phyloP scores from a whole-genome alignment of 2,113 vertebrate species.

The Scolopax mira region DNA sequence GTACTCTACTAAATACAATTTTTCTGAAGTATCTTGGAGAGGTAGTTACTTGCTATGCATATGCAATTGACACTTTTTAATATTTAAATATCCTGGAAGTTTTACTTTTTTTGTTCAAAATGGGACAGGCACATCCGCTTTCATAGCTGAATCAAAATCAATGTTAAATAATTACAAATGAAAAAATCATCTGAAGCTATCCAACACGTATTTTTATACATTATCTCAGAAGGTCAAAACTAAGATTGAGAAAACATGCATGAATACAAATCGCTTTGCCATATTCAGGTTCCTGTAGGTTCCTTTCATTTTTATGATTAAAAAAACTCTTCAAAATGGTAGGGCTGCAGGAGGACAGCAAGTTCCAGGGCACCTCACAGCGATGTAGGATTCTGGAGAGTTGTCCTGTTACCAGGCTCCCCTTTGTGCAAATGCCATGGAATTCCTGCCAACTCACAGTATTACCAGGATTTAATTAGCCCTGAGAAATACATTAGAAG shows the following conservation, averaged over 20 bases:
- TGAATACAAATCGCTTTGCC: constrained; percentile 66
- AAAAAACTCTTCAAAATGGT: constrained; percentile 31
- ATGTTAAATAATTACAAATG: constrained; percentile 36
- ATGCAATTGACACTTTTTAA: constrained; percentile 55
- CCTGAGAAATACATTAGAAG: background rate
- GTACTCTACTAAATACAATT: constrained; percentile 59
- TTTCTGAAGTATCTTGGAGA: constrained; percentile 60
- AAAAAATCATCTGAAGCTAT: constrained; percentile 5
- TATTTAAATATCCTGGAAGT: constrained; percentile 59
- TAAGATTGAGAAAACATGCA: constrained; percentile 1
- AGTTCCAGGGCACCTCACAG: background rate
- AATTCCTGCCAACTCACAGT: constrained; percentile 6
- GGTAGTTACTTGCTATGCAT: constrained; percentile 62
- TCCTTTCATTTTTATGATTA: constrained; percentile 66
- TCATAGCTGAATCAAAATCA: constrained; percentile 40
- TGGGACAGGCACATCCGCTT: constrained; percentile 3
- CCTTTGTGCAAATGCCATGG: background rate
- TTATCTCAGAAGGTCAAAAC: constrained; percentile 34
- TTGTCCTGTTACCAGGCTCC: background rate
- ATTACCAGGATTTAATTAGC: constrained; percentile 24
- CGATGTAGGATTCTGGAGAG: background rate
- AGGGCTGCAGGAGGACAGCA: background rate
- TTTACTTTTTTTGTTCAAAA: constrained; percentile 53
- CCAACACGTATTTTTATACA: constrained; percentile 1
- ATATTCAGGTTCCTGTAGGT: constrained; percentile 47